A percentile compares a stretch with the other conserved stretches of the same genome.
These are phyloP conservation scores for Lithophane semibrunnea DNA, from an alignment of 2,888 invertebrate species.

Conservation along the genomic window DNA sequence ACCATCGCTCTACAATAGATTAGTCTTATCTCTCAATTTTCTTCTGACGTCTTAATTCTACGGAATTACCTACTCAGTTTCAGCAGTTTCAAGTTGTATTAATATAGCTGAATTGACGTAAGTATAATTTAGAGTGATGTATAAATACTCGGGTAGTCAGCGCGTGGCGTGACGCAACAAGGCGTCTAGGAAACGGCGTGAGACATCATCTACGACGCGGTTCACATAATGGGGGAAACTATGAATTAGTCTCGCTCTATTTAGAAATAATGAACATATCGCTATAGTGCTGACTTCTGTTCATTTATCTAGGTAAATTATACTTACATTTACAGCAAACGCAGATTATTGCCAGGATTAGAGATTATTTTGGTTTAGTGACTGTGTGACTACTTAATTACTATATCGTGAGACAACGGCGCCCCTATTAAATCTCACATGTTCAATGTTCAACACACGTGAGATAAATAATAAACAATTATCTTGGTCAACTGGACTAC, in stretches of 20 bases:
- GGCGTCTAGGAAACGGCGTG: slow-evolving; percentile 50
- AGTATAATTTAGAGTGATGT: slow-evolving; percentile 30
- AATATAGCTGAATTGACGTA: slow-evolving; percentile 46
- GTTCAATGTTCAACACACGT: slow-evolving; percentile 20
- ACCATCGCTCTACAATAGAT: slow-evolving; percentile 27
- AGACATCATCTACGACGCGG: slow-evolving; percentile 30
- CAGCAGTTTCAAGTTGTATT: slow-evolving; percentile 33
- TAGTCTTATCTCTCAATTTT: slow-evolving; percentile 36
- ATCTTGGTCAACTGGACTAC: slow-evolving; percentile 17
- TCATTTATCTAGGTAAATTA: not conserved
- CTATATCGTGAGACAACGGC: not conserved
- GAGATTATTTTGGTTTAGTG: not conserved
- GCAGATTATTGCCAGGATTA: not conserved
- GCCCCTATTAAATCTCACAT: slow-evolving; percentile 7
- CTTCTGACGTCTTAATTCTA: slow-evolving; percentile 40
- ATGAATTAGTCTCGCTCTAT: slow-evolving; percentile 41
- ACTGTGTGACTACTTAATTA: not conserved
- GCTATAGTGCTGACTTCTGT: not conserved
- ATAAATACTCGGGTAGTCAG: slow-evolving; percentile 48
- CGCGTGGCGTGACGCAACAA: slow-evolving; percentile 52
- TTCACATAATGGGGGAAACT: slow-evolving; percentile 51
- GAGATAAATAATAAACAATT: slow-evolving; percentile 23
- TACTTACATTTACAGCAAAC: not conserved
- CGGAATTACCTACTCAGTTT: slow-evolving; percentile 34
- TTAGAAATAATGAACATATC: slow-evolving; percentile 11